A percentile compares a stretch with the other conserved stretches of the same genome.
phyloP scores from a whole-genome alignment of 2,113 vertebrate genomes.

The Dascyllus trimaculatus region DNA sequence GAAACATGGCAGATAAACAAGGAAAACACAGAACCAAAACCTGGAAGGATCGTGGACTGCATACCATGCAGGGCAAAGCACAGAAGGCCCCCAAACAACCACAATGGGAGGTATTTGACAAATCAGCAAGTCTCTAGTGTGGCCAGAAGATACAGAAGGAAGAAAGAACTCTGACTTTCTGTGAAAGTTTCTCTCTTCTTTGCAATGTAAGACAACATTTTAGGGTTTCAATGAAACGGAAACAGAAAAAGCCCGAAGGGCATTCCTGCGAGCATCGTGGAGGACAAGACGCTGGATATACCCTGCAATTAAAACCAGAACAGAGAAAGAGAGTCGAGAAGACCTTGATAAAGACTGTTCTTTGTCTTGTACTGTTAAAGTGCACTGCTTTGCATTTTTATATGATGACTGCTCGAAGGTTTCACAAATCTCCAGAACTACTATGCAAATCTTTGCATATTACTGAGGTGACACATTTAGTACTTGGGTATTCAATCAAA shows the following conservation, averaged over 20 bases:
- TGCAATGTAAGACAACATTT: conserved; percentile 15
- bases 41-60: not conserved
- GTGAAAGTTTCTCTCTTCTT: conserved; percentile 3
- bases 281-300: conserved; percentile 22
- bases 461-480: conserved; percentile 13
- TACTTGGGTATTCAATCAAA: conserved; percentile 14
- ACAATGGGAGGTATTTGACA: not conserved
- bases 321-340: conserved; percentile 26
- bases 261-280: conserved; percentile 4
- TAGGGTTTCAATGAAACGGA: conserved; percentile 12
- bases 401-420: conserved; percentile 15
- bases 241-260: conserved; percentile 33
- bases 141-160: not conserved
- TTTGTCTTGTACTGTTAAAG: conserved; percentile 21
- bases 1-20: not conserved
- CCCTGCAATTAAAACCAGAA: conserved; percentile 37
- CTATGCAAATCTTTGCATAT: conserved; percentile 43
- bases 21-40: not conserved
- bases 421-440: conserved; percentile 51
- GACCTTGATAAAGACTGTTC: conserved; percentile 44
- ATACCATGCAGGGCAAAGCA: not conserved
- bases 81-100: not conserved
- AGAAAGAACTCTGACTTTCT: not conserved
- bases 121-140: not conserved
- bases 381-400: conserved; percentile 39